These are phyloP conservation scores for Cyclophora albipunctata DNA, from an alignment of 2,888 invertebrate genomes.

Conservation along the genomic window DNA sequence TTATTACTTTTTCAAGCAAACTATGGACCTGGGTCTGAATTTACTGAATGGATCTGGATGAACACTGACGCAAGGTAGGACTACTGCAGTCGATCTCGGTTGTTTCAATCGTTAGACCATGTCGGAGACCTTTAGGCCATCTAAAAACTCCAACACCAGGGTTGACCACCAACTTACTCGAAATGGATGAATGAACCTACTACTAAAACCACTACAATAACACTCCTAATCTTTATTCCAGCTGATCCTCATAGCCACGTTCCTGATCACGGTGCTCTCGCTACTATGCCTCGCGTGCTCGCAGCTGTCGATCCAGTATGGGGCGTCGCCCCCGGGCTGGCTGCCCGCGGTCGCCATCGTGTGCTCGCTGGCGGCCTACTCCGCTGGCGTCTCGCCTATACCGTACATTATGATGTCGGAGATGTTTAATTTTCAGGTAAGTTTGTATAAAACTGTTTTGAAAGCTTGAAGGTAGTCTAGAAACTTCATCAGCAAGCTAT, in stretches of 20 bases:
- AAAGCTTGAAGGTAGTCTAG: not conserved
- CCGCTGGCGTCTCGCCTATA: conserved; percentile 24
- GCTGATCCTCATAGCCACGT: conserved; percentile 14
- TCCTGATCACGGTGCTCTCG: conserved; percentile 10
- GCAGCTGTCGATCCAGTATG: conserved; percentile 16
- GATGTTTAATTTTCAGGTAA: conserved; percentile 31
- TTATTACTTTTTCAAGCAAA: not conserved
- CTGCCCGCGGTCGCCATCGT: conserved; percentile 20
- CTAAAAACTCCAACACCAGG: too few species aligned
- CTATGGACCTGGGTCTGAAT: not conserved
- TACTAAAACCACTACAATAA: not conserved
- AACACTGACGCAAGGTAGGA: too few species aligned
- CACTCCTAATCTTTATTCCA: conserved; percentile 1
- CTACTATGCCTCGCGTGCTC: conserved; percentile 19
- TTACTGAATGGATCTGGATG: too few species aligned
- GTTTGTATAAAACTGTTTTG: not conserved
- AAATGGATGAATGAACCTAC: too few species aligned
- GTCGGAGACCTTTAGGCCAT: too few species aligned
- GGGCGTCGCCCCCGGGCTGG: conserved; percentile 19
- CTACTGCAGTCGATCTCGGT: too few species aligned
- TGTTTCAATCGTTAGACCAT: too few species aligned
- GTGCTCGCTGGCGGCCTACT: conserved; percentile 19
- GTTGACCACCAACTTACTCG: too few species aligned
- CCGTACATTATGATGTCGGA: conserved; percentile 29
- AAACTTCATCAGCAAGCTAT: not conserved